Evolutionary conservation across 2,797 vertebrate genomes (phyloP), one percentile per base, ranked within the genome.

Genomic region (Falco columbarius): DNA sequence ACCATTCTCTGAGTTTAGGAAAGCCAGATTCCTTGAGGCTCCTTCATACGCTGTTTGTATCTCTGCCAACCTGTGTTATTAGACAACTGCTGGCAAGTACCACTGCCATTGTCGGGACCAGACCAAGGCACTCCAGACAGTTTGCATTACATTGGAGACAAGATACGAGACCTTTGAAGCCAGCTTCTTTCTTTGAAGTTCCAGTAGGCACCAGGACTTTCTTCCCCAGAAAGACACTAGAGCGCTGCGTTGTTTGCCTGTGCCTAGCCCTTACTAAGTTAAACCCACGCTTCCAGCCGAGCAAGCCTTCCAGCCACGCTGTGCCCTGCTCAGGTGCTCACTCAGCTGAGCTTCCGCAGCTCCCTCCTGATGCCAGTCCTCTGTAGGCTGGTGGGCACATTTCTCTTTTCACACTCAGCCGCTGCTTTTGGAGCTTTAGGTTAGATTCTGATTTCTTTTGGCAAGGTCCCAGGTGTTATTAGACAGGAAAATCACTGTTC

Each of bases 391-490:
- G 24, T 79, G 72, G 65, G 20, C 67, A 61, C 0, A 0, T 22
- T 86, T 58, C 61, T 81, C n/a, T 70, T 87, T 86, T 66, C 88
- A 91, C 79, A 81, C 79, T 92, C 90, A 81, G 67, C n/a, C 3
- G 7, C 55, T 88, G 66, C 19, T 80, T 51, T 63, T 8, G 2
- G 34, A 87, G 52, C 65, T 72, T 52, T 44, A 3, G 3, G 1
- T 52, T 68, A 67, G 85, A 90, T 56, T 81, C 29, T 90, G 46
- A 92, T 93, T 86, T 80, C 66, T 95, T 96, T 74, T 95, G 95
- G 81, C 95, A 96, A 83, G 62, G 80, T 86, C 44, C n/a, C 79
- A 74, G 70, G 75, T 92, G 83, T 71, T 51, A 52, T 38, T 86
- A 66, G 59, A 29, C 18, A 72, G 82, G 62, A 80, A 89, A 76